A percentile compares a stretch with the other conserved stretches of the same genome.
phyloP scores from a whole-genome alignment of 2,888 invertebrate species.

The Dyspetes luteomarginatus region DNA sequence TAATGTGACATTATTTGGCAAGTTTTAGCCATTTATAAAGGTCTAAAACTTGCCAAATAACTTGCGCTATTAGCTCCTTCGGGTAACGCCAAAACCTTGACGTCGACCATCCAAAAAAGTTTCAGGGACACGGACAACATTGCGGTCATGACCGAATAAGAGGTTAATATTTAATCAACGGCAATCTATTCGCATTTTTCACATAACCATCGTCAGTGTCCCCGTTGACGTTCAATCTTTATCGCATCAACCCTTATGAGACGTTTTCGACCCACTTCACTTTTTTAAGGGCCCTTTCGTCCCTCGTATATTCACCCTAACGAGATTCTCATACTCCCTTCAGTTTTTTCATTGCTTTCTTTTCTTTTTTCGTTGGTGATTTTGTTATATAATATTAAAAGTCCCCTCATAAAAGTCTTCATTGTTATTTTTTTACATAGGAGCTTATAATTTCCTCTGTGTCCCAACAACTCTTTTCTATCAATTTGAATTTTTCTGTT shows the following conservation, averaged over 20 bases:
- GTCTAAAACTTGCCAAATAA: too few species aligned
- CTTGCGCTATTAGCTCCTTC: background rate
- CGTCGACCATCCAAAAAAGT: slow-evolving; percentile 29
- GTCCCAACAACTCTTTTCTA: background rate
- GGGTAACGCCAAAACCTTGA: background rate
- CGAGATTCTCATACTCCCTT: background rate
- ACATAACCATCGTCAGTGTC: slow-evolving; percentile 1
- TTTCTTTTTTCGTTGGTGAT: background rate
- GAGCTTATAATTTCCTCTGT: background rate
- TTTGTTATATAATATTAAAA: too few species aligned
- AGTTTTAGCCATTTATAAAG: too few species aligned
- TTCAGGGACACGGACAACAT: slow-evolving; percentile 13
- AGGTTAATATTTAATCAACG: slow-evolving; percentile 47
- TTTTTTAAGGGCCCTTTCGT: background rate
- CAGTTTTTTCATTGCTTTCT: background rate
- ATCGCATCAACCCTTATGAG: slow-evolving; percentile 1
- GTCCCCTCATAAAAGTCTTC: too few species aligned
- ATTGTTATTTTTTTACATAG: background rate
- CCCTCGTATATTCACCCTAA: background rate
- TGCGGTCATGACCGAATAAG: slow-evolving; percentile 28
- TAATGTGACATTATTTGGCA: too few species aligned
- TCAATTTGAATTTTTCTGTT: background rate
- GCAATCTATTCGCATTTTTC: slow-evolving; percentile 32
- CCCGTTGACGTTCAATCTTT: slow-evolving; percentile 20
- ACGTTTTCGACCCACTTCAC: background rate